phyloP scores from a whole-genome alignment of 2,888 invertebrate species.

The Phorcus lineatus region DNA sequence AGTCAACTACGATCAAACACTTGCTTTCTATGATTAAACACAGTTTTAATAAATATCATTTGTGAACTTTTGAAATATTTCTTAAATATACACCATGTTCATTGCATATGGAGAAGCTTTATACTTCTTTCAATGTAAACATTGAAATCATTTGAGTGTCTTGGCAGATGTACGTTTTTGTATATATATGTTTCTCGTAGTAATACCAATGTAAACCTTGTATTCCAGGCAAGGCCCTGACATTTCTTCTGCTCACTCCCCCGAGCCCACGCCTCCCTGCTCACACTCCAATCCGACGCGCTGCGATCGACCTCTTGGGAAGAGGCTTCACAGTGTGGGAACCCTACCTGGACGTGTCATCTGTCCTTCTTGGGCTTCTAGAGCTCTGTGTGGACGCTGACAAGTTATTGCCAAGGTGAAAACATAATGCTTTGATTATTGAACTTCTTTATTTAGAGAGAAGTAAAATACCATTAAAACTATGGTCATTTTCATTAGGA shows the following conservation, averaged over 20 bases:
- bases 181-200: background rate
- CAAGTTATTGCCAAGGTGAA: constrained; percentile 72
- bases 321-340: constrained; percentile 99
- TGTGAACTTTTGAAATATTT: too few relatives aligned
- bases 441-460: too few relatives aligned
- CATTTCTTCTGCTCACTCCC: constrained; percentile 93
- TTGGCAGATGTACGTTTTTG: too few relatives aligned
- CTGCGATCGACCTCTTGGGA: constrained; percentile 97
- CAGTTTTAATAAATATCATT: too few relatives aligned
- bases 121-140: too few relatives aligned
- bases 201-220: background rate
- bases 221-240: constrained; percentile 85
- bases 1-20: constrained; percentile 55
- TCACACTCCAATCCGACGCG: constrained; percentile 88
- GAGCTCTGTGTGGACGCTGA: constrained; percentile 76
- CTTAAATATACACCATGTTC: too few relatives aligned
- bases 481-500: too few relatives aligned
- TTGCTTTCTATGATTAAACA: background rate
- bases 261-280: constrained; percentile 87
- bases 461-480: too few relatives aligned
- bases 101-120: too few relatives aligned
- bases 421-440: background rate
- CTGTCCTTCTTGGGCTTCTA: constrained; percentile 89
- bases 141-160: too few relatives aligned
- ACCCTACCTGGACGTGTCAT: constrained; percentile 94